These are phyloP conservation scores for Cenopis cana DNA, from an alignment of 2,888 invertebrate species.

Conservation along the genomic window DNA sequence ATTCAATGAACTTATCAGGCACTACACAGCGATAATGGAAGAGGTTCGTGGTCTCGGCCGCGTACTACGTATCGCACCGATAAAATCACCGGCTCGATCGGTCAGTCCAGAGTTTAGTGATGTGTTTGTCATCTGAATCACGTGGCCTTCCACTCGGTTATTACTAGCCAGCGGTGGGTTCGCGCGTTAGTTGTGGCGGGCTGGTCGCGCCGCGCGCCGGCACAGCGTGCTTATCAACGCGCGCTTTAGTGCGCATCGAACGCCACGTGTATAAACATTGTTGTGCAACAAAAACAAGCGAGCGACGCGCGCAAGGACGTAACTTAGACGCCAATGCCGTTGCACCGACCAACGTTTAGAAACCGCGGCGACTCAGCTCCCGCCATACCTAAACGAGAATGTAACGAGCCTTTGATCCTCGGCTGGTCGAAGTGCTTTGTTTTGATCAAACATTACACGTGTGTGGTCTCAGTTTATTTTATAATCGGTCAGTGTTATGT, in stretches of 20 bases:
- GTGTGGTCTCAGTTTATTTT: slow-evolving; percentile 53
- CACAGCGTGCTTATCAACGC: slow-evolving; percentile 71
- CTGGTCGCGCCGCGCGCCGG: slow-evolving; percentile 74
- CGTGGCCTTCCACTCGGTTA: slow-evolving; percentile 78
- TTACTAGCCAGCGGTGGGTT: slow-evolving; percentile 70
- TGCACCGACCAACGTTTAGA: slow-evolving; percentile 56
- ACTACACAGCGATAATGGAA: slow-evolving; percentile 43
- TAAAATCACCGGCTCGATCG: slow-evolving; percentile 64
- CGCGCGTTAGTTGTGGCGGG: slow-evolving; percentile 78
- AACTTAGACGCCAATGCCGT: slow-evolving; percentile 59
- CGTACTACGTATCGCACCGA: slow-evolving; percentile 52
- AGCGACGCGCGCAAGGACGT: slow-evolving; percentile 75
- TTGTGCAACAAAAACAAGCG: slow-evolving; percentile 82
- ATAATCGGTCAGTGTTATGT: slow-evolving; percentile 50
- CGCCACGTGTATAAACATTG: slow-evolving; percentile 83
- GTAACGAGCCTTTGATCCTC: slow-evolving; percentile 55
- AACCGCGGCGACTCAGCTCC: slow-evolving; percentile 55
- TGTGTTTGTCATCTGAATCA: slow-evolving; percentile 81
- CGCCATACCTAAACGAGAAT: slow-evolving; percentile 56
- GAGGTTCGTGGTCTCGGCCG: slow-evolving; percentile 42
- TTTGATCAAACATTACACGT: slow-evolving; percentile 57
- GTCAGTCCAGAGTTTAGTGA: slow-evolving; percentile 65
- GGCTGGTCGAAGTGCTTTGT: slow-evolving; percentile 63
- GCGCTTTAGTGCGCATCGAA: slow-evolving; percentile 70
- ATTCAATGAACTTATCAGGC: slow-evolving; percentile 38